Evolutionary conservation across 2,797 vertebrate genomes (phyloP).

Genomic region (Coracias cyanogaster): DNA sequence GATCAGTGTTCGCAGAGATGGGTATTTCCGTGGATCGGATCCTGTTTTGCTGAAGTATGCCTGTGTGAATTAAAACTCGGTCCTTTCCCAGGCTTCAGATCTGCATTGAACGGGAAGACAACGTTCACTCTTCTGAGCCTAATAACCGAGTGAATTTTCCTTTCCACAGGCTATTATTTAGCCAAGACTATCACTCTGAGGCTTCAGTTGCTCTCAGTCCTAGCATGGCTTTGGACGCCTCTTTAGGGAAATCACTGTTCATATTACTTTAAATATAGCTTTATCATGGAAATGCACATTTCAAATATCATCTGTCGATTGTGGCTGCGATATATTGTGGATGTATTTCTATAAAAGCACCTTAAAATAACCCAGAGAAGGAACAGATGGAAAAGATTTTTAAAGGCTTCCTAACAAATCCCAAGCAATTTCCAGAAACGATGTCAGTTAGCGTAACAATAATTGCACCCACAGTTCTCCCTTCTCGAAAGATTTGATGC

Average conservation of each 20-base stretch:
- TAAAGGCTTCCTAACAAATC: slow-evolving; percentile 23
- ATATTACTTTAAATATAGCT: background rate
- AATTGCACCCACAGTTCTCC: slow-evolving; percentile 18
- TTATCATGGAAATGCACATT: background rate
- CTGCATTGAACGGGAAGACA: background rate
- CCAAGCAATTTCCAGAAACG: slow-evolving; percentile 49
- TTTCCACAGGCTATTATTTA: background rate
- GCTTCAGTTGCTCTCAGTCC: background rate
- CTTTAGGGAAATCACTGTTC: background rate
- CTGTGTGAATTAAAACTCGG: background rate
- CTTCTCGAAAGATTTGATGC: slow-evolving; percentile 24
- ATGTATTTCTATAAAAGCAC: background rate
- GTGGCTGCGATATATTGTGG: background rate
- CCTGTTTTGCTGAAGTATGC: slow-evolving; percentile 17
- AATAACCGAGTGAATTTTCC: background rate
- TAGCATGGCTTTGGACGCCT: background rate
- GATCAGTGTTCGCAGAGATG: background rate
- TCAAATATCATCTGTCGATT: background rate
- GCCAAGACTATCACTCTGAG: background rate
- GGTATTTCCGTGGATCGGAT: background rate
- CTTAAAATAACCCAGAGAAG: slow-evolving; percentile 13
- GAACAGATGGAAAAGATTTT: slow-evolving; percentile 63
- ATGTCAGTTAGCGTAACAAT: slow-evolving; percentile 30
- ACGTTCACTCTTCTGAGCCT: background rate
- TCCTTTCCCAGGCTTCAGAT: slow-evolving; percentile 35